Evolutionary conservation across 2,888 invertebrate species (phyloP), one percentile per base, ranked within the genome.

Genomic region (Amphipoea lucens): DNA sequence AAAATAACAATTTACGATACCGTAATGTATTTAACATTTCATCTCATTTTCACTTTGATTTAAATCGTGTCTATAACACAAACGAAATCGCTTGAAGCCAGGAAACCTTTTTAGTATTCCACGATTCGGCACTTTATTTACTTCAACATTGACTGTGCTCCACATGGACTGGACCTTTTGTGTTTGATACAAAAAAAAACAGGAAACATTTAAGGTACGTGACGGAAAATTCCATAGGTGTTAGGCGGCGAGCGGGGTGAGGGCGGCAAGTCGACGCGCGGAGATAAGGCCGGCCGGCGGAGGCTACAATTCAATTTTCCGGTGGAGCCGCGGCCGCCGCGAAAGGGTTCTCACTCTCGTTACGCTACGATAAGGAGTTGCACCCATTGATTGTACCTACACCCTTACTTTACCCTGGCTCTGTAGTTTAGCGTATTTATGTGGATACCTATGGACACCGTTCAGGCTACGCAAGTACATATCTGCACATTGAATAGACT

Each of bases 251-350:
- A 9, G 83, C 86, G 76, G 60, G 74, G 36, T 29, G 77, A 85
- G 87, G 87, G 40, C 60, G 40, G 71, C 71, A 40, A n/a, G 71
- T 63, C 88, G 87, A 87, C 85, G 82, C 89, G 84, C 89, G 87
- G 84, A 91, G 92, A 93, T 92, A 92, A 92, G 91, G 90, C 90
- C 85, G 90, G 88, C 87, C 84, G 87, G 89, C 84, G 88, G 90
- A 92, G 92, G 92, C 93, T 91, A 94, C 94, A 93, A 95, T 95
- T 95, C 93, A 95, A 95, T 95, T 95, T 95, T 92, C 93, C 93
- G 92, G 91, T 83, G 83, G 81, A 88, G 90, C 90, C 87, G 87
- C 83, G 88, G 83, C 82, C 82, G 79, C 81, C 80, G 68, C 85
- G 85, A 81, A 89, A 89, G 86, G 88, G 88, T 88, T 90, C 78